A percentile compares a stretch with the other conserved stretches of the same genome.
Conservation (phyloP, 2,888 invertebrate species). For the Leptopilina myrica region DNA sequence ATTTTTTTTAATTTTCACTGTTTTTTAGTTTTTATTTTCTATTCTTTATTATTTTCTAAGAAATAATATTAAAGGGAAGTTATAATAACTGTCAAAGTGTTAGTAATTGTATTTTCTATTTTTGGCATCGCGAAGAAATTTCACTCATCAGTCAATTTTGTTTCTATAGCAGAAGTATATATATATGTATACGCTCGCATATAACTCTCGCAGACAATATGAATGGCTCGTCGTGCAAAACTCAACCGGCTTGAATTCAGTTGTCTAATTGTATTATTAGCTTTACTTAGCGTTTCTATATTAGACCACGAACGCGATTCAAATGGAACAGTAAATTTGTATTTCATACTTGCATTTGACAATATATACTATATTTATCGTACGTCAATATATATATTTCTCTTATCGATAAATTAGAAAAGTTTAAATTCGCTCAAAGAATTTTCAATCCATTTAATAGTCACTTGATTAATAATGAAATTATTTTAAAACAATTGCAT, state of each 20-base stretch:
- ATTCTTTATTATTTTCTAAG: too few species aligned
- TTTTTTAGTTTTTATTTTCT: not conserved
- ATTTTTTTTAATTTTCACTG: not conserved
- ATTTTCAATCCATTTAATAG: too few species aligned
- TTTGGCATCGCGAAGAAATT: not conserved
- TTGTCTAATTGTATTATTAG: constrained; percentile 32
- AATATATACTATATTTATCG: not conserved
- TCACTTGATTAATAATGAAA: too few species aligned
- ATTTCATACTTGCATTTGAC: constrained; percentile 23
- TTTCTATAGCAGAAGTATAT: not conserved
- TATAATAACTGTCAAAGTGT: not conserved
- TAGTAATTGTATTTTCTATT: constrained; percentile 16
- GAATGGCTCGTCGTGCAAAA: constrained; percentile 8
- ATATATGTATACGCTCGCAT: not conserved
- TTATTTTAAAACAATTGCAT: too few species aligned
- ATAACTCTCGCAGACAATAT: constrained; percentile 3
- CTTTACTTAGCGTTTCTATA: constrained; percentile 15
- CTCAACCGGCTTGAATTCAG: constrained; percentile 17
- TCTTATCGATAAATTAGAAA: too few species aligned
- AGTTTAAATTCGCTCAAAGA: too few species aligned
- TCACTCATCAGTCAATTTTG: constrained; percentile 13
- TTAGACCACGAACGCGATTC: not conserved
- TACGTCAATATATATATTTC: not conserved
- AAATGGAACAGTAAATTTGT: constrained; percentile 17
- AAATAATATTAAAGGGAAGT: too few species aligned